Evolutionary conservation across 2,113 vertebrate species (phyloP).

Genomic region (Gymnarchus niloticus): DNA sequence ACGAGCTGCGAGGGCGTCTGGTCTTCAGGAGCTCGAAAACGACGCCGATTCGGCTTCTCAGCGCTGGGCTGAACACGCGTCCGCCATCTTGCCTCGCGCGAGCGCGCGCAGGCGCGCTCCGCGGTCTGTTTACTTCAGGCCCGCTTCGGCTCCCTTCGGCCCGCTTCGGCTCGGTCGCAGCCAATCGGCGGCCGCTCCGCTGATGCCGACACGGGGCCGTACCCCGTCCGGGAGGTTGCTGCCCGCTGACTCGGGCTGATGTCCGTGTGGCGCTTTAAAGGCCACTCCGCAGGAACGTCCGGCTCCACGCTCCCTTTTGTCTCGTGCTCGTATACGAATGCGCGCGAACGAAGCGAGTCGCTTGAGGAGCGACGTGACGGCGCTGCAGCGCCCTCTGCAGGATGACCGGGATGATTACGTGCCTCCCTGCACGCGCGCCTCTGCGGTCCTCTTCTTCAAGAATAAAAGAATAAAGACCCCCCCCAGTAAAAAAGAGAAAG

Average conservation of each 20-base stretch:
- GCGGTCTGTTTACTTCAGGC: conserved; percentile 60
- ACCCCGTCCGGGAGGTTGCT: neutral
- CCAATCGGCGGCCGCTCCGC: conserved; percentile 40
- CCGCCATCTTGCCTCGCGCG: conserved; percentile 58
- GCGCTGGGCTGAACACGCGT: conserved; percentile 44
- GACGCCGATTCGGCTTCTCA: conserved; percentile 43
- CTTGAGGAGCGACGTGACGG: neutral
- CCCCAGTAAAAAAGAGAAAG: neutral
- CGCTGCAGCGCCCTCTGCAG: neutral
- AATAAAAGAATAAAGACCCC: too few relatives aligned
- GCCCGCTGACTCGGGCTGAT: neutral
- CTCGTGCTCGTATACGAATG: neutral
- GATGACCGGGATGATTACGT: conserved; percentile 20
- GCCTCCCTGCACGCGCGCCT: conserved; percentile 21
- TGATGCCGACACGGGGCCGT: neutral
- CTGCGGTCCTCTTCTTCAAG: neutral
- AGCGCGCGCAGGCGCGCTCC: conserved; percentile 59
- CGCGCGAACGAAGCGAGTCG: neutral
- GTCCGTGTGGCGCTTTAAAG: neutral
- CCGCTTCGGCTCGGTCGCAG: neutral
- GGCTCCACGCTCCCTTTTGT: neutral
- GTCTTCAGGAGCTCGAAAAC: neutral
- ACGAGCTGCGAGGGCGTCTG: neutral
- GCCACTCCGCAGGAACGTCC: neutral
- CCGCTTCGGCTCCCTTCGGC: neutral